A percentile compares a stretch with the other conserved stretches of the same genome.
Evolutionary conservation across 2,797 vertebrate species (phyloP).

Genomic region (Sebastes glaucus): DNA sequence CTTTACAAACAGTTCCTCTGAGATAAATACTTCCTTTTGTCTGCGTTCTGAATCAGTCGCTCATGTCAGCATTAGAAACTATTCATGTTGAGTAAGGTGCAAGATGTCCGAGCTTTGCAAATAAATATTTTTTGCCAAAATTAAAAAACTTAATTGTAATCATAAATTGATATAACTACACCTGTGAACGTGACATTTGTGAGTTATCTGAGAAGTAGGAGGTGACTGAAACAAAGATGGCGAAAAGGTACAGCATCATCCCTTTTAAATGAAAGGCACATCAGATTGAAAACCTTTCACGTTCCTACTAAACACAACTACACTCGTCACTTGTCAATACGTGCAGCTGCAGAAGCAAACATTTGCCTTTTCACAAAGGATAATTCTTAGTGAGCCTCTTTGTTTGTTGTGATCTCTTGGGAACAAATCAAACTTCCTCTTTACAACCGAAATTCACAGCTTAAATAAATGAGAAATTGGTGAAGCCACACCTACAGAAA

Average conservation of each 20-base stretch:
- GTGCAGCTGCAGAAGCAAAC: slow-evolving; percentile 29
- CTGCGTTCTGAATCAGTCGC: slow-evolving; percentile 28
- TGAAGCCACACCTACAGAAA: slow-evolving; percentile 37
- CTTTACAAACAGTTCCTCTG: slow-evolving; percentile 70
- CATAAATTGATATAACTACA: not conserved
- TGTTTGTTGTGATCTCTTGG: slow-evolving; percentile 12
- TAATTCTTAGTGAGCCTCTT: slow-evolving; percentile 19
- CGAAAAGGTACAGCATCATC: slow-evolving; percentile 34
- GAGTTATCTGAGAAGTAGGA: slow-evolving; percentile 27
- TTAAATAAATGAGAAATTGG: slow-evolving; percentile 48
- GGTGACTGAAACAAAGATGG: not conserved
- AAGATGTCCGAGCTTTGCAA: slow-evolving; percentile 55
- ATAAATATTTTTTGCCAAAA: slow-evolving; percentile 70
- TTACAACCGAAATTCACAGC: slow-evolving; percentile 70
- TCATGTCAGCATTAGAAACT: slow-evolving; percentile 48
- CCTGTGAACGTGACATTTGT: slow-evolving; percentile 23
- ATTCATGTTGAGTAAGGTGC: slow-evolving; percentile 71
- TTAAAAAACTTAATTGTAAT: slow-evolving; percentile 6
- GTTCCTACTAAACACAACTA: slow-evolving; percentile 3
- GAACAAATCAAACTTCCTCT: slow-evolving; percentile 21
- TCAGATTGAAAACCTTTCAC: slow-evolving; percentile 51
- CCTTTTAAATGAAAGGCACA: slow-evolving; percentile 73
- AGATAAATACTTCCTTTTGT: slow-evolving; percentile 52
- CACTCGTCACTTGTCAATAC: slow-evolving; percentile 11
- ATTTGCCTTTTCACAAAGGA: not conserved